Evolutionary conservation across 2,113 vertebrate genomes (phyloP).

Genomic region (Theristicus caerulescens): DNA sequence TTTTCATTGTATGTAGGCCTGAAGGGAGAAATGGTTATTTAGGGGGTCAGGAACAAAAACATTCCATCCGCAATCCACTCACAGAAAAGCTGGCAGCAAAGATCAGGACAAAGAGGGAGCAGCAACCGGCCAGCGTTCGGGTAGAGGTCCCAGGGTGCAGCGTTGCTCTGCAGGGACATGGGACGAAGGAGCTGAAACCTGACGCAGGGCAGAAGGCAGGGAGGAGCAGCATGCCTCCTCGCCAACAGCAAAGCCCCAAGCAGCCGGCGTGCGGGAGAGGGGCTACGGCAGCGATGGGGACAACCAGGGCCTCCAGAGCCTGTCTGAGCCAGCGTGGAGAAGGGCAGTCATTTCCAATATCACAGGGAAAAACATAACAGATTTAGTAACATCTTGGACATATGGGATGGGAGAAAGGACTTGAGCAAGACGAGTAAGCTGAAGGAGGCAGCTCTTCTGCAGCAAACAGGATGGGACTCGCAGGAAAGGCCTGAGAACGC

Average conservation of each 20-base stretch:
- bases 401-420: neutral
- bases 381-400: neutral
- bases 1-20: neutral
- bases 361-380: neutral
- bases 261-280: accelerated
- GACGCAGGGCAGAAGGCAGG: neutral
- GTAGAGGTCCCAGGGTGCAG: neutral
- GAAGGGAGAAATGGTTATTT: neutral
- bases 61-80: neutral
- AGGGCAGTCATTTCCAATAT: neutral
- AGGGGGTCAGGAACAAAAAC: neutral
- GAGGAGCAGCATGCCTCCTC: neutral
- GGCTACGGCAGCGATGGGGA: neutral
- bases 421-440: neutral
- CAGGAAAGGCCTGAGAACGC: neutral
- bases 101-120: neutral
- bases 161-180: neutral
- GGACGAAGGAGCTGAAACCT: neutral
- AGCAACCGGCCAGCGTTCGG: neutral
- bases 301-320: neutral
- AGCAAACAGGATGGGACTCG: accelerated
- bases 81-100: neutral
- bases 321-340: neutral
- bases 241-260: neutral
- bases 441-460: neutral